Evolutionary conservation across 23 tunicate genomes (phyloP).

Genomic region (Diplosoma virens): DNA sequence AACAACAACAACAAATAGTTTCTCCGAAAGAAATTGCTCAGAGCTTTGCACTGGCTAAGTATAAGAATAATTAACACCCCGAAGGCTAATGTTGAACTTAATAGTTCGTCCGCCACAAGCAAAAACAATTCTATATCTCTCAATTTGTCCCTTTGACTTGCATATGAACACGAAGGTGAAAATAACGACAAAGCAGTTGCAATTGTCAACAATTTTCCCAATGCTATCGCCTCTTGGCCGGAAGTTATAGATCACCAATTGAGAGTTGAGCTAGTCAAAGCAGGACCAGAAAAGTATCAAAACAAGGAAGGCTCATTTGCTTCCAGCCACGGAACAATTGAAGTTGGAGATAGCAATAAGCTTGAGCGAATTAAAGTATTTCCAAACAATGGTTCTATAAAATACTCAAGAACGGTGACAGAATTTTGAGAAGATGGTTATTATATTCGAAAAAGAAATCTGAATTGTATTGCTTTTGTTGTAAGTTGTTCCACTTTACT

Average conservation of each 20-base stretch:
- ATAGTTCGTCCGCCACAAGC: no score
- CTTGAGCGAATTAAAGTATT: slow-evolving; percentile 40
- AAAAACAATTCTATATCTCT: no score
- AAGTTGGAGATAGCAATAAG: slow-evolving; percentile 45
- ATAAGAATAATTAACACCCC: no score
- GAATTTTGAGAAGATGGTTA: slow-evolving; percentile 52
- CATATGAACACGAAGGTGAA: slow-evolving; percentile 37
- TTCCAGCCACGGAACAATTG: slow-evolving; percentile 35
- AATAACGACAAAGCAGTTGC: slow-evolving; percentile 50
- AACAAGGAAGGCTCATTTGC: slow-evolving; percentile 44
- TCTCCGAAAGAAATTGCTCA: no score
- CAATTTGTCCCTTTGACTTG: no score
- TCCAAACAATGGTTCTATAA: slow-evolving; percentile 45
- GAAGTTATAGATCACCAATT: slow-evolving; percentile 40
- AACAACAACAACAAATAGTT: no score
- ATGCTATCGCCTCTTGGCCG: slow-evolving; percentile 47
- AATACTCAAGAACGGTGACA: slow-evolving; percentile 53
- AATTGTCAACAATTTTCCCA: slow-evolving; percentile 46
- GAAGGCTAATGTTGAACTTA: no score
- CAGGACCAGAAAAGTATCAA: slow-evolving; percentile 47
- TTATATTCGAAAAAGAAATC: slow-evolving; percentile 49
- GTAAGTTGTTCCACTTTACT: slow-evolving; percentile 45
- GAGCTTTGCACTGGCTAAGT: no score
- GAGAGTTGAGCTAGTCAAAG: slow-evolving; percentile 49
- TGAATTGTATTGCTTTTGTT: slow-evolving; percentile 37